These are phyloP conservation scores for Lamproptera curius DNA, from an alignment of 2,888 invertebrate genomes.

Conservation along the genomic window DNA sequence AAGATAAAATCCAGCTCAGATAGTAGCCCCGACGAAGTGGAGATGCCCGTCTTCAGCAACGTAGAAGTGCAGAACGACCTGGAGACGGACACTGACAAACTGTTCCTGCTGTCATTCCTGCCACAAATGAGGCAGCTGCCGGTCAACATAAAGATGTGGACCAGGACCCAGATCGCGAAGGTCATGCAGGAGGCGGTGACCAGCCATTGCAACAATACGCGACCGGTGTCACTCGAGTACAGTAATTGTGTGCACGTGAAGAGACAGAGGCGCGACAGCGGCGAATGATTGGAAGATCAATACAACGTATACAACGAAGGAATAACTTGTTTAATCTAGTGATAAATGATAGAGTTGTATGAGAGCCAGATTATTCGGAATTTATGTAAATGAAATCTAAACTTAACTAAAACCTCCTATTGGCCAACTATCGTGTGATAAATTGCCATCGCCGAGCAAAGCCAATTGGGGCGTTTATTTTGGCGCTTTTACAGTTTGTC, in stretches of 20 bases:
- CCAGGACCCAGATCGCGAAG: slow-evolving; percentile 61
- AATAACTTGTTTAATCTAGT: background rate
- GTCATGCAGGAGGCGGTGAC: slow-evolving; percentile 68
- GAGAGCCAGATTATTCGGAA: too few species aligned
- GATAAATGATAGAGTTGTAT: background rate
- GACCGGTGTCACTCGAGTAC: slow-evolving; percentile 32
- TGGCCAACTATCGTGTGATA: too few species aligned
- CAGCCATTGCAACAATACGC: slow-evolving; percentile 48
- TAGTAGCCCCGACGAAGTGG: slow-evolving; percentile 47
- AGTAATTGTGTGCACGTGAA: slow-evolving; percentile 16
- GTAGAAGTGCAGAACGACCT: slow-evolving; percentile 40
- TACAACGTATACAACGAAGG: background rate
- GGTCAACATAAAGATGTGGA: slow-evolving; percentile 68
- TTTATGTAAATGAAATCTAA: too few species aligned
- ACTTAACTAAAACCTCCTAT: too few species aligned
- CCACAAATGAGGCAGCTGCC: slow-evolving; percentile 67
- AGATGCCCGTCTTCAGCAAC: slow-evolving; percentile 53
- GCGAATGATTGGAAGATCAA: slow-evolving; percentile 8
- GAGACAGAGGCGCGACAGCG: background rate
- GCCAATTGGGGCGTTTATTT: too few species aligned
- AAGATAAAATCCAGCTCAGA: slow-evolving; percentile 33
- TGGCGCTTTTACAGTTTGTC: too few species aligned
- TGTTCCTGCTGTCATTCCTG: slow-evolving; percentile 62
- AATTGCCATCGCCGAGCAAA: too few species aligned
- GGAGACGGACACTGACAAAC: slow-evolving; percentile 53